Percentiles rank a stretch among this genome's conserved stretches.
Evolutionary conservation across 2,113 vertebrate genomes (phyloP).

Genomic region (Myotis davidii): DNA sequence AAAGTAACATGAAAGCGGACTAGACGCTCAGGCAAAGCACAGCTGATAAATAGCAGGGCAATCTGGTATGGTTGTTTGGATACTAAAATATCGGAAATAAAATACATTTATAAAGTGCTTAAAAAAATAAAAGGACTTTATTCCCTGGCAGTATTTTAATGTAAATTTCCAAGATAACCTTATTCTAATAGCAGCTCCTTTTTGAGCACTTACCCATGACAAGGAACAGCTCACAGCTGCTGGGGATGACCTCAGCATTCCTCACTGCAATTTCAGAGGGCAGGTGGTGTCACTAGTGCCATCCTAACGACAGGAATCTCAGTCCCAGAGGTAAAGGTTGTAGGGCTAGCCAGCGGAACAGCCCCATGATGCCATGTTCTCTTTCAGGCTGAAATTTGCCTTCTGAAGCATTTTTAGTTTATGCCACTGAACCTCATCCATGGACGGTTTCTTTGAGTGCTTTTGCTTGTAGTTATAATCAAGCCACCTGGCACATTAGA

Average conservation of each 20-base stretch:
- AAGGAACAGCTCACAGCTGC: background rate
- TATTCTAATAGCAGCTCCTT: background rate
- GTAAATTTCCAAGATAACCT: background rate
- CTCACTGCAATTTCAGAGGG: background rate
- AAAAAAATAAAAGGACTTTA: background rate
- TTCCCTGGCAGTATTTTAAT: background rate
- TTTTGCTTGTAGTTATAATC: background rate
- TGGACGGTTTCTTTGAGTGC: background rate
- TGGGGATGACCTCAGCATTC: background rate
- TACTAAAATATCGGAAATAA: slow-evolving; percentile 36
- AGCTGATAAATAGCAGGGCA: background rate
- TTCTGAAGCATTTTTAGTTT: background rate
- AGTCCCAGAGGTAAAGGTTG: background rate
- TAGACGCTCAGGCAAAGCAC: background rate
- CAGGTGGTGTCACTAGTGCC: background rate
- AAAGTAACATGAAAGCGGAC: background rate
- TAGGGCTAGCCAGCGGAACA: background rate
- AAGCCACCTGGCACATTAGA: background rate
- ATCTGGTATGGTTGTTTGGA: background rate
- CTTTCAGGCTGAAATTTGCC: background rate
- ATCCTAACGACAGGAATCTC: background rate
- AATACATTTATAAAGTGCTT: background rate
- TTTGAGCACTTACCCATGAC: background rate
- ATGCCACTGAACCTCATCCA: background rate
- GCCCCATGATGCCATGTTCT: background rate